Percentiles rank a stretch among this genome's conserved stretches.
These are phyloP conservation scores for Bryconaethiops microstoma DNA, from an alignment of 2,797 vertebrate genomes.

Conservation along the genomic window DNA sequence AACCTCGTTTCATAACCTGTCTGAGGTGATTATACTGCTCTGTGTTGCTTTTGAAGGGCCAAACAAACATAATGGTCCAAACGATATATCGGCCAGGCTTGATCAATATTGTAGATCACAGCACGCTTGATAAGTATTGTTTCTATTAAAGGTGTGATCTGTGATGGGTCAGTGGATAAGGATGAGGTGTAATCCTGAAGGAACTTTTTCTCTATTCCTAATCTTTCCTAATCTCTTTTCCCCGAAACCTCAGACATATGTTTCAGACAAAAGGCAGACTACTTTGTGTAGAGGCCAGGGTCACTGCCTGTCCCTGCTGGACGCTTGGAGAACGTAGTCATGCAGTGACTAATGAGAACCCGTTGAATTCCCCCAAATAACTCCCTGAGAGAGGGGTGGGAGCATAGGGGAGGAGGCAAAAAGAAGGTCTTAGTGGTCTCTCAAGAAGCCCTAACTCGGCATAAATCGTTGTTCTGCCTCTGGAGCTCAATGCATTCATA, in stretches of 20 bases:
- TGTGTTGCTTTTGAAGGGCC: neutral
- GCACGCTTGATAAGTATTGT: too few species aligned
- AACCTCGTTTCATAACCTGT: neutral
- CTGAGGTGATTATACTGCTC: neutral
- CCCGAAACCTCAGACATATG: neutral
- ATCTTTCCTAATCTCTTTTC: neutral
- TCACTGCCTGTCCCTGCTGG: neutral
- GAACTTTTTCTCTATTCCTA: too few species aligned
- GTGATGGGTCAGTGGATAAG: too few species aligned
- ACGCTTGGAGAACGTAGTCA: constrained; percentile 8
- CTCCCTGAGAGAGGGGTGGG: neutral
- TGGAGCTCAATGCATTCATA: neutral
- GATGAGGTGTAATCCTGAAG: too few species aligned
- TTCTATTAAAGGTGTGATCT: too few species aligned
- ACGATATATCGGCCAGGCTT: too few species aligned
- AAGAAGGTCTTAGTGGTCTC: neutral
- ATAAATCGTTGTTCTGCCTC: neutral
- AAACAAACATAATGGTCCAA: too few species aligned
- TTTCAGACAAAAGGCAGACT: neutral
- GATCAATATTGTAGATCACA: too few species aligned
- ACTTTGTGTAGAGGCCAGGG: constrained; percentile 8
- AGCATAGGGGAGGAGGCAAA: neutral
- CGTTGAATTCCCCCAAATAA: constrained; percentile 4
- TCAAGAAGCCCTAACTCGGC: neutral
- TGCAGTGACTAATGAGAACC: constrained; percentile 16